phyloP scores from a whole-genome alignment of 2,113 vertebrate genomes.

The Parotia lawesii region DNA sequence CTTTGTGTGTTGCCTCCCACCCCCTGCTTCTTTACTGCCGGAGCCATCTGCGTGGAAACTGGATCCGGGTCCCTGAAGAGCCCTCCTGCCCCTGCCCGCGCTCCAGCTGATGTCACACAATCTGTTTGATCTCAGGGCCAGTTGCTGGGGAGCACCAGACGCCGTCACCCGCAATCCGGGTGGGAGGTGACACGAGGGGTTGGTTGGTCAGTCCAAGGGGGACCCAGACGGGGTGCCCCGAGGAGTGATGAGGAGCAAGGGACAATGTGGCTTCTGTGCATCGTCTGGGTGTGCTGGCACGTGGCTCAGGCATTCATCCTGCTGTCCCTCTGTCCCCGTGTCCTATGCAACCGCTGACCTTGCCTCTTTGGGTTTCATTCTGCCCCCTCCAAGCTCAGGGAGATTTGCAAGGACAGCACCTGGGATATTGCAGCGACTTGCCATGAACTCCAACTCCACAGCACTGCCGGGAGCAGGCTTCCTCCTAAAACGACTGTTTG shows the following conservation, averaged over 20 bases:
- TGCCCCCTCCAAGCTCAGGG: neutral
- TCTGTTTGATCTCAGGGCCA: conserved; percentile 38
- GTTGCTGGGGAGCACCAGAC: neutral
- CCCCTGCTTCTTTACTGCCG: neutral
- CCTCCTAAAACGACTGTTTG: neutral
- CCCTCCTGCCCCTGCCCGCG: conserved; percentile 15
- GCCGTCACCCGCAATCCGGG: neutral
- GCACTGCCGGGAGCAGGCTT: neutral
- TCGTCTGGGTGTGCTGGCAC: neutral
- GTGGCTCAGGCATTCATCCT: accelerated
- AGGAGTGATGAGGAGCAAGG: neutral
- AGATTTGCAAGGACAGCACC: neutral
- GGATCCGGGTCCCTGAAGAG: conserved; percentile 4
- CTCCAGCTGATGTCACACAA: conserved; percentile 62
- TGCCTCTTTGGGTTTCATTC: neutral
- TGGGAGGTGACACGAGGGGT: neutral
- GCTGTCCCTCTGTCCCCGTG: neutral
- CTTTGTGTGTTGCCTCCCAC: conserved; percentile 1
- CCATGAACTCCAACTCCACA: neutral
- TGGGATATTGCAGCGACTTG: neutral
- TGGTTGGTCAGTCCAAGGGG: neutral
- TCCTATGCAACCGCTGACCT: neutral
- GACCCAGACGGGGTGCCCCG: accelerated
- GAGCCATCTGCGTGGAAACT: conserved; percentile 61
- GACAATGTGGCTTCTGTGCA: neutral